These are phyloP conservation scores for Caenorhabditis angaria DNA, from an alignment of 2,888 invertebrate genomes.

Conservation along the genomic window DNA sequence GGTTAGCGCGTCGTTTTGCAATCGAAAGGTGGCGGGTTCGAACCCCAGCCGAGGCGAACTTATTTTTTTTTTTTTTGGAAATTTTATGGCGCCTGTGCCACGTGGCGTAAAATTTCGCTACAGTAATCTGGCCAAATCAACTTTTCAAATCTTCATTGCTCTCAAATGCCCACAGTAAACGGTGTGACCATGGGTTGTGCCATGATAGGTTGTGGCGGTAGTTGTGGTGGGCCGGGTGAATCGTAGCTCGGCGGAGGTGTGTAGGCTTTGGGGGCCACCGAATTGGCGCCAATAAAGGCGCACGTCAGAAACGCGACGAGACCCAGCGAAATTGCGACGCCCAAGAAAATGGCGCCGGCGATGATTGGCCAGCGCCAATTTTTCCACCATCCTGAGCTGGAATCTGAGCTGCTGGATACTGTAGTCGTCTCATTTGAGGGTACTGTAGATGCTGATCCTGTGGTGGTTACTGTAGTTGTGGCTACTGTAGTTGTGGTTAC, in stretches of 20 bases:
- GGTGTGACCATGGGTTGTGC: slow-evolving; percentile 23
- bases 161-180: slow-evolving; percentile 33
- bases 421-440: neutral
- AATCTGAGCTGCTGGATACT: neutral
- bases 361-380: neutral
- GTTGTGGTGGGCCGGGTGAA: slow-evolving; percentile 27
- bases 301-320: neutral
- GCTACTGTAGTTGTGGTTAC: neutral
- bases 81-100: no score
- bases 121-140: no score
- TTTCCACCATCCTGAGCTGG: neutral
- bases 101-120: no score
- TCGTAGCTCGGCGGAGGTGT: slow-evolving; percentile 36
- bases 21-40: no score
- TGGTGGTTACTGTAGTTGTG: neutral
- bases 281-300: neutral
- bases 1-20: no score
- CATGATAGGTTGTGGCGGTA: slow-evolving; percentile 32
- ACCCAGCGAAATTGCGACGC: neutral
- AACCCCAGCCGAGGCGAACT: no score
- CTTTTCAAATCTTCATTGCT: no score
- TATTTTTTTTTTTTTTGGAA: no score
- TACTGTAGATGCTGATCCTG: neutral
- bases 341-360: neutral
- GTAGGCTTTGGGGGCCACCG: slow-evolving; percentile 13